phyloP scores from a whole-genome alignment of 1,140 invertebrate genomes.

The Conus betulinus region DNA sequence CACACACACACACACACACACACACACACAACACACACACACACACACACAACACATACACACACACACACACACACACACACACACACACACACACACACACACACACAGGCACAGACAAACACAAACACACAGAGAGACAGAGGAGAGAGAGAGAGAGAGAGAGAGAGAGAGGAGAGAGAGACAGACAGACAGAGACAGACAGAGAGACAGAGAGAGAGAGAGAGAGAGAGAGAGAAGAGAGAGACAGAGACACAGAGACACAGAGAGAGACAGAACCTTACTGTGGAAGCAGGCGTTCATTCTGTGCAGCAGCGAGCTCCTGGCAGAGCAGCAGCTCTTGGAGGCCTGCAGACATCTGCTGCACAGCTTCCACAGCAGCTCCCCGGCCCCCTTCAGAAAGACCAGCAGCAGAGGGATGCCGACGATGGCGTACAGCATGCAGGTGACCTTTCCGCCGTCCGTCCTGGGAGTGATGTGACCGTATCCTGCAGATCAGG shows the following conservation, averaged over 20 bases:
- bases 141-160: not conserved
- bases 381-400: constrained; percentile 19
- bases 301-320: not conserved
- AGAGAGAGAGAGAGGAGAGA: not conserved
- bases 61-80: too few species aligned
- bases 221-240: not conserved
- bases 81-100: too few species aligned
- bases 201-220: not conserved
- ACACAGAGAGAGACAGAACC: not conserved
- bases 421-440: constrained; percentile 24
- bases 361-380: not conserved
- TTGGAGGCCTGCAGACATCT: not conserved
- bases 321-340: not conserved
- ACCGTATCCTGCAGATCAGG: constrained; percentile 13
- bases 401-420: constrained; percentile 17
- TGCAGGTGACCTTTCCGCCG: not conserved
- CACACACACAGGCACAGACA: not conserved
- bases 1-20: too few species aligned
- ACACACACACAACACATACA: too few species aligned
- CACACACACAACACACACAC: too few species aligned
- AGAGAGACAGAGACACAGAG: not conserved
- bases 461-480: constrained; percentile 22
- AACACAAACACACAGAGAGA: not conserved
- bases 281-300: not conserved
- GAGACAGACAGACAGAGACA: not conserved